Evolutionary conservation across 2,888 invertebrate genomes (phyloP).

Genomic region (Lucinisca nassula): DNA sequence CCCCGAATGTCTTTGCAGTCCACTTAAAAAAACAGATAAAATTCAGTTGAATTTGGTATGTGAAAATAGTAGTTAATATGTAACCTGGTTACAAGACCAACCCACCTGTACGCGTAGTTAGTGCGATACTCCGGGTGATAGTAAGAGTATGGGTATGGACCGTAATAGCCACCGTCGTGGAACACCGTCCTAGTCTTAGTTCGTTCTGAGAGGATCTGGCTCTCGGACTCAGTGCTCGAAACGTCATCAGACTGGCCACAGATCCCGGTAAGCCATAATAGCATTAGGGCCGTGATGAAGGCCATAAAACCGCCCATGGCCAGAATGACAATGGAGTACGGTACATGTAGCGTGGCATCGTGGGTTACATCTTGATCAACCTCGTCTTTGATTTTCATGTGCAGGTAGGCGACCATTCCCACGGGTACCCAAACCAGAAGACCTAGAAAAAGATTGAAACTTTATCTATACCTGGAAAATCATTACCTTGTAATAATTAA

Average conservation of each 20-base stretch:
- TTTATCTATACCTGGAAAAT: no score
- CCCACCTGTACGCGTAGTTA: not conserved
- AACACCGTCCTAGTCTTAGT: conserved; percentile 4
- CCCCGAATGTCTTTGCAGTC: no score
- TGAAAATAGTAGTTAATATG: no score
- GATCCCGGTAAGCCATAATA: conserved; percentile 53
- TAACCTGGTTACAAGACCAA: no score
- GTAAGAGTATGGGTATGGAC: conserved; percentile 37
- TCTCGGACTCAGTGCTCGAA: conserved; percentile 3
- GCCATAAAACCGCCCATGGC: conserved; percentile 53
- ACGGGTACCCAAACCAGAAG: conserved; percentile 60
- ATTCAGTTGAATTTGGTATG: no score
- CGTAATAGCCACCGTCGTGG: conserved; percentile 26
- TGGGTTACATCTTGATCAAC: conserved; percentile 49
- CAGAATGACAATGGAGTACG: conserved; percentile 55
- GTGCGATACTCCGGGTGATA: not conserved
- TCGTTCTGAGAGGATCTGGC: conserved; percentile 18
- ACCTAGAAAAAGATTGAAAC: conserved; percentile 34
- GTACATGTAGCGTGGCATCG: conserved; percentile 59
- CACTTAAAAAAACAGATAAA: no score
- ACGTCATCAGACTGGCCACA: conserved; percentile 10
- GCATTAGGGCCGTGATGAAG: conserved; percentile 53
- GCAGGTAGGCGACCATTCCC: conserved; percentile 62
- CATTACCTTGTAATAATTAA: no score
- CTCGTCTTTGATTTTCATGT: conserved; percentile 30